phyloP scores from a whole-genome alignment of 2,113 vertebrate species.

The Haemorhous mexicanus region DNA sequence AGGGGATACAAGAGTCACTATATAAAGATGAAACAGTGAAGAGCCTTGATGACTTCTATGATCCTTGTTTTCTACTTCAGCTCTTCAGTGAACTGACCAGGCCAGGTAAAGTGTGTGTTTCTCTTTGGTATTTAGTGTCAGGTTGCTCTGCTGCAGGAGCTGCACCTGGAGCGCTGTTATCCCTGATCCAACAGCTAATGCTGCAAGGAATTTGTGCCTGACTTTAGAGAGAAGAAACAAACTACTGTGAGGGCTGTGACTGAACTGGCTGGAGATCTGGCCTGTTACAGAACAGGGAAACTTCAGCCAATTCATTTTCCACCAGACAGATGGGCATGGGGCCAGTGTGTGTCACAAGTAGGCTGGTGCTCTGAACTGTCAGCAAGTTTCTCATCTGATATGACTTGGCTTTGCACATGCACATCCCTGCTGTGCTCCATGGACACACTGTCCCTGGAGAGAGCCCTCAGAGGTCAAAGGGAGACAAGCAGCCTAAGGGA shows the following conservation, averaged over 20 bases:
- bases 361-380: neutral
- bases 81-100: constrained; percentile 87
- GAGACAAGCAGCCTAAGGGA: neutral
- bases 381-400: neutral
- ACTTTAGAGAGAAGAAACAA: neutral
- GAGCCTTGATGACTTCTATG: constrained; percentile 78
- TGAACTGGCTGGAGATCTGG: neutral
- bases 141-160: neutral
- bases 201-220: neutral
- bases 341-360: neutral
- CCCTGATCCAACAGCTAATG: neutral
- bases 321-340: neutral
- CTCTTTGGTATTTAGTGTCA: neutral
- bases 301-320: neutral
- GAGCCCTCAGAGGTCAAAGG: neutral
- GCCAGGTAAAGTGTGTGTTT: constrained; percentile 79
- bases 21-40: constrained; percentile 59
- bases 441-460: neutral
- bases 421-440: neutral
- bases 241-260: neutral
- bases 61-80: constrained; percentile 91
- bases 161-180: neutral
- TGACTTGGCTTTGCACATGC: neutral
- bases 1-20: constrained; percentile 71
- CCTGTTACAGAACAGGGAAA: neutral